Base-by-base conservation (phyloP, 2,113 vertebrate genomes). In the Camelus dromedarius region DNA sequence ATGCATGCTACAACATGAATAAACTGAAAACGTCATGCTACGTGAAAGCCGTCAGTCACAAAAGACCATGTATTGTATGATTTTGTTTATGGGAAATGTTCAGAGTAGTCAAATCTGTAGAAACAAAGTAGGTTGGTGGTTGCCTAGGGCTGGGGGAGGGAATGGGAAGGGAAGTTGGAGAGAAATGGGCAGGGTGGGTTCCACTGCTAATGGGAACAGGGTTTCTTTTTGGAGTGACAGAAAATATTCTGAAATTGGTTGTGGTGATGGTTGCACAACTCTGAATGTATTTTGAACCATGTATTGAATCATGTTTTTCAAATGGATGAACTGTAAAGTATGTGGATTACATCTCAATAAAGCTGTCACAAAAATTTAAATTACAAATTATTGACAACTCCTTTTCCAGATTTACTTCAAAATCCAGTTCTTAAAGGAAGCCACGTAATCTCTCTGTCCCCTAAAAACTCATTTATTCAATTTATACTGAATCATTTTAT, bases 401-500 rank as follows among this genome's bases (percentile, higher is more conserved):
- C 26, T 84, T 93, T 94, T 70, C 20, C 16, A 94, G 15, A 75
- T 83, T 18, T 12, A 67, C 73, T 89, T 94, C 18, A 82, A 67
- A 94, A 46, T 35, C 22, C 3, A 56, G 35, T 56, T 89, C 79
- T 84, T 89, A 19, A 75, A 72, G 32, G 62, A 83, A 70, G 70
- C 10, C 9, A n/a, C 20, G 46, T 69, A 54, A n/a, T 94, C 2
- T 83, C 16, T 86, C 9, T 86, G 15, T n/a, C 50, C 24, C 19
- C 2, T 73, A 28, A 81, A 64, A 22, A 85, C 9, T 16, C 8
- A 89, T 52, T 11, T 38, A 48, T 69, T 16, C 19, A 62, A 1
- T 70, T 95, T 79, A 91, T 93, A 58, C 16, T 62, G 66, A 48
- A 62, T 92, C 24, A 72, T 72, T 94, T 89, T 52, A 72, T 87